Evolutionary conservation across 2,797 vertebrate species (phyloP), one percentile per base, ranked within the genome.

Genomic region (Karalla daura): DNA sequence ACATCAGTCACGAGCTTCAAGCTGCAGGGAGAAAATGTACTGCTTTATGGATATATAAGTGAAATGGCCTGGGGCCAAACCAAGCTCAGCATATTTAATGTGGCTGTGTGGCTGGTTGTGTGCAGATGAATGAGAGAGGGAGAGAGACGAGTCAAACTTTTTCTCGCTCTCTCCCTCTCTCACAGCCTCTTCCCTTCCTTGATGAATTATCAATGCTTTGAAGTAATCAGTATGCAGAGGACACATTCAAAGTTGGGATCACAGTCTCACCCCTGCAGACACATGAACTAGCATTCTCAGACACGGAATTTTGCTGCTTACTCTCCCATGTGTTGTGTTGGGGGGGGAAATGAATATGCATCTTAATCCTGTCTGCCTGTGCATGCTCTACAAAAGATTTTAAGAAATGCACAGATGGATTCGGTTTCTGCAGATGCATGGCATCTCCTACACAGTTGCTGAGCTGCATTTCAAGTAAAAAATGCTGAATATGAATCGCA

Each of bases 151-250:
- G 72, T 63, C 39, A 65, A 76, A 87, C 59, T 78, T 77, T 76
- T 39, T 73, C 63, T 43, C 44, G 30, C 49, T 27, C 55, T 33
- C 52, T 51, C n/a, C n/a, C 33, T 35, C 52, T 51, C 35, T 17
- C 40, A 59, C 46, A 51, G 69, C 66, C 63, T 74, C 68, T 49
- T 63, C 25, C 45, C 56, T 85, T 81, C 77, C 78, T 90, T 91
- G 89, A 91, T 91, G 73, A 92, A 92, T 91, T 89, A 92, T 91
- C 88, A 85, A 91, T 90, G 87, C 85, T 89, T 87, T 82, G 83
- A 89, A 87, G 70, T 82, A 62, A 91, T 91, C 86, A 88, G 87
- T 85, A 91, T 88, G 85, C 87, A 87, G 77, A 80, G 84, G 74
- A 74, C 78, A 83, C 79, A 90, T 86, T 87, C 82, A 86, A 86